These are phyloP conservation scores for Megaleporinus macrocephalus DNA, from an alignment of 2,113 vertebrate genomes.

Conservation along the genomic window DNA sequence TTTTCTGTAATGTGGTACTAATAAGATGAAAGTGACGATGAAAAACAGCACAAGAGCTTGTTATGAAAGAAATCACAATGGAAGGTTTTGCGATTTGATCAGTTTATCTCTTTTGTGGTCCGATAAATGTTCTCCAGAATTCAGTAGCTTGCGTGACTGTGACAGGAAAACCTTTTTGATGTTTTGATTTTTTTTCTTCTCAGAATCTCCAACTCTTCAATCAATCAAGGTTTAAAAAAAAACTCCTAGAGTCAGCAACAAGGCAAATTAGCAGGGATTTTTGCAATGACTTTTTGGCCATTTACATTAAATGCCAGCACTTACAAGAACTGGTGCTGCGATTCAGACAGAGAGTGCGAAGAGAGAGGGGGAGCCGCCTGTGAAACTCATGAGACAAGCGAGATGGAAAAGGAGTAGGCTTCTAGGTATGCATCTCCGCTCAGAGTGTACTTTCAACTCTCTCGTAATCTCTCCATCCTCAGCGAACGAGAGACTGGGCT, in stretches of 20 bases:
- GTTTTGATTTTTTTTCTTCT: not conserved
- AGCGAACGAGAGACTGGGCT: not conserved
- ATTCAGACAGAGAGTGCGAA: constrained; percentile 60
- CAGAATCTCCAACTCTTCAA: not conserved
- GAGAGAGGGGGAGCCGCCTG: constrained; percentile 59
- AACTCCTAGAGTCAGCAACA: not conserved
- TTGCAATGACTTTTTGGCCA: constrained; percentile 57
- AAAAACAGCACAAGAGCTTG: not conserved
- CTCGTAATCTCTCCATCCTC: constrained; percentile 33
- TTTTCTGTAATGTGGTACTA: not conserved
- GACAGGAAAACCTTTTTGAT: constrained; percentile 11
- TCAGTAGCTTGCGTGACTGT: not conserved
- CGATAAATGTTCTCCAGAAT: constrained; percentile 1
- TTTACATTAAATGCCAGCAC: constrained; percentile 75
- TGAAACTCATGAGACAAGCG: constrained; percentile 58
- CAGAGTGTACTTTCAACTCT: constrained; percentile 48
- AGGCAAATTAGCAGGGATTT: not conserved
- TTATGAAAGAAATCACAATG: not conserved
- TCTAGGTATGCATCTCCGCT: constrained; percentile 10
- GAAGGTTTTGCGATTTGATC: constrained; percentile 2
- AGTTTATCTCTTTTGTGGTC: not conserved
- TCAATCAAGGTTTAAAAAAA: constrained; percentile 23
- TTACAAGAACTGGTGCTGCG: constrained; percentile 75
- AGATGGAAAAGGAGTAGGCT: constrained; percentile 68
- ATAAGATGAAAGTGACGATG: not conserved